A percentile compares a stretch with the other conserved stretches of the same genome.
phyloP scores from a whole-genome alignment of 1,140 invertebrate genomes.

The Drosophila miranda region DNA sequence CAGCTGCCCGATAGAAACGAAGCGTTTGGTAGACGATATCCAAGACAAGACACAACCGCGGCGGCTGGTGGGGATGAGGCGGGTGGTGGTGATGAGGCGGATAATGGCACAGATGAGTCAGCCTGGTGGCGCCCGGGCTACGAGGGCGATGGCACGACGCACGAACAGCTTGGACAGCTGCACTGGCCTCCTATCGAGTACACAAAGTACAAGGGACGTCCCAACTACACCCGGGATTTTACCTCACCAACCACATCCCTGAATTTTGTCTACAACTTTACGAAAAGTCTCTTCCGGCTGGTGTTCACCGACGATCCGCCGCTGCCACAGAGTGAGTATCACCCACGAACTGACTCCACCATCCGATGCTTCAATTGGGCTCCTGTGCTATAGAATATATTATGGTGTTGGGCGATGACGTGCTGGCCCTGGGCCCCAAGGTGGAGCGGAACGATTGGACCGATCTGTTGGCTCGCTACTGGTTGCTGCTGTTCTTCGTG shows the following conservation, averaged over 20 bases:
- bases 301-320: slow-evolving; percentile 11
- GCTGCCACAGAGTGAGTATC: slow-evolving; percentile 48
- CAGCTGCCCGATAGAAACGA: too few species aligned
- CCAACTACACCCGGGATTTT: slow-evolving; percentile 16
- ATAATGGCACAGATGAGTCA: too few species aligned
- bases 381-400: slow-evolving; percentile 57
- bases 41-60: too few species aligned
- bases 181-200: slow-evolving; percentile 38
- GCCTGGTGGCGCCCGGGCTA: slow-evolving; percentile 17
- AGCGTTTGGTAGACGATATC: too few species aligned
- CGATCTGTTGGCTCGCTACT: slow-evolving; percentile 84
- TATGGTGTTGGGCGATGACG: slow-evolving; percentile 29
- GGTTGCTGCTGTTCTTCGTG: slow-evolving; percentile 84
- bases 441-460: slow-evolving; percentile 82
- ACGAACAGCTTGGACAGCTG: slow-evolving; percentile 49
- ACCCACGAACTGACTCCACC: too few species aligned
- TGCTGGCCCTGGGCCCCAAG: slow-evolving; percentile 71
- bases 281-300: slow-evolving; percentile 38
- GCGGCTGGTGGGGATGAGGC: too few species aligned
- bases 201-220: slow-evolving; percentile 18
- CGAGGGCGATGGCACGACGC: slow-evolving; percentile 43
- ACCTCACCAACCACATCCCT: slow-evolving; percentile 7
- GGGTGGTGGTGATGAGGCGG: too few species aligned
- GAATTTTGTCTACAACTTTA: slow-evolving; percentile 45
- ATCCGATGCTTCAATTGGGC: too few species aligned